Conservation (phyloP, 2,797 vertebrate genomes). For the Sardinella longiceps region DNA sequence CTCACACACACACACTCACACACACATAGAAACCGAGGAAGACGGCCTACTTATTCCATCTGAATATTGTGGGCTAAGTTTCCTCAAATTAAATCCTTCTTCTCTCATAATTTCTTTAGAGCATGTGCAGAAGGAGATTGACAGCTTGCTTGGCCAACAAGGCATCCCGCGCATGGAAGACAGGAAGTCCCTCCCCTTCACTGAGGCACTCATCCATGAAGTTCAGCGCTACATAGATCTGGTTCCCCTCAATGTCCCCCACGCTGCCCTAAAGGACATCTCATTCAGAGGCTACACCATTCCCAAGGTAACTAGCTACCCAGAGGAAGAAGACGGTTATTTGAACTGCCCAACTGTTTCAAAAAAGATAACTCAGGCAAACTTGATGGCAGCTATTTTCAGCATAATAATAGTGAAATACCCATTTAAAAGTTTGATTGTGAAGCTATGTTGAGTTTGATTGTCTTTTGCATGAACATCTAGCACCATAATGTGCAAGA, state of each 20-base stretch:
- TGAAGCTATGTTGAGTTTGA: no score
- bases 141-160: constrained; percentile 38
- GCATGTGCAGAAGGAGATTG: no score
- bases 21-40: not conserved
- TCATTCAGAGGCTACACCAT: constrained; percentile 69
- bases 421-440: no score
- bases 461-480: no score
- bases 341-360: no score
- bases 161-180: constrained; percentile 70
- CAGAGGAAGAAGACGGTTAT: no score
- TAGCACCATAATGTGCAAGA: no score
- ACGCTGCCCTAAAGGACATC: constrained; percentile 62
- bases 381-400: no score
- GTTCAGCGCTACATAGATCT: constrained; percentile 72
- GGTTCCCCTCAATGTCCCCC: constrained; percentile 69
- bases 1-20: no score
- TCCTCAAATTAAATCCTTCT: no score
- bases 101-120: constrained; percentile 66
- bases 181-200: constrained; percentile 79
- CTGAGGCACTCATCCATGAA: constrained; percentile 76
- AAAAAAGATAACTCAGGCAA: no score
- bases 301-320: constrained; percentile 54
- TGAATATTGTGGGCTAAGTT: not conserved
- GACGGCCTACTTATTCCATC: not conserved
- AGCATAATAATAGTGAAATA: no score